These are phyloP conservation scores for Acanthococcus lagerstroemiae DNA, from an alignment of 2,888 invertebrate species.

Conservation along the genomic window DNA sequence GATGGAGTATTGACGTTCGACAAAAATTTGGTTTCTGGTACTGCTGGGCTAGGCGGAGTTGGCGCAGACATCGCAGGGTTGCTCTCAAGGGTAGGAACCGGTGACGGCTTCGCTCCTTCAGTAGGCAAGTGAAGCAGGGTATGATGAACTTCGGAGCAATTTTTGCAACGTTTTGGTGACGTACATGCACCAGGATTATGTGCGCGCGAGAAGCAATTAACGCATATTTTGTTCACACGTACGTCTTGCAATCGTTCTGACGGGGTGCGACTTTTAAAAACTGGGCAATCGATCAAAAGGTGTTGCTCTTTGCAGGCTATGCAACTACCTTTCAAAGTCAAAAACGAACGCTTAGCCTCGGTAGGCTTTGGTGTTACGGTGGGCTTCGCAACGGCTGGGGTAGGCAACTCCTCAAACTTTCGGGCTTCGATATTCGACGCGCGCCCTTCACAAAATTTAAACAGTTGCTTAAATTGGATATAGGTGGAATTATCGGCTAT, in stretches of 20 bases:
- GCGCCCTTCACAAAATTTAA: background rate
- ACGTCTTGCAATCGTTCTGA: background rate
- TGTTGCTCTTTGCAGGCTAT: too few relatives aligned
- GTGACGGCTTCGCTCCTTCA: background rate
- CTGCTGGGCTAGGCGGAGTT: background rate
- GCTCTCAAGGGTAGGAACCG: background rate
- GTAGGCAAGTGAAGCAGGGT: background rate
- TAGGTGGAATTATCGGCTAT: background rate
- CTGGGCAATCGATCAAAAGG: background rate
- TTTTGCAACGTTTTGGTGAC: background rate
- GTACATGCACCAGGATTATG: background rate
- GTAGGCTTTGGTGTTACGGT: background rate
- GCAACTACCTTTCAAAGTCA: background rate
- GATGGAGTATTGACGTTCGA: background rate
- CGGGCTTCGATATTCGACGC: background rate
- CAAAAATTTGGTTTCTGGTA: background rate
- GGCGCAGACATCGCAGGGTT: background rate
- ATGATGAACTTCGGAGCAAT: background rate
- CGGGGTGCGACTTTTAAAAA: background rate
- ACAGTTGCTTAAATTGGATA: background rate
- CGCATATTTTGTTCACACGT: background rate
- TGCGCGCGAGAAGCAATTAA: background rate
- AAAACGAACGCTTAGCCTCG: background rate
- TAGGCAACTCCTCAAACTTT: background rate
- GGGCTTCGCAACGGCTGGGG: background rate